Conservation (phyloP, 2,888 invertebrate species). For the Temnothorax ravouxi region DNA sequence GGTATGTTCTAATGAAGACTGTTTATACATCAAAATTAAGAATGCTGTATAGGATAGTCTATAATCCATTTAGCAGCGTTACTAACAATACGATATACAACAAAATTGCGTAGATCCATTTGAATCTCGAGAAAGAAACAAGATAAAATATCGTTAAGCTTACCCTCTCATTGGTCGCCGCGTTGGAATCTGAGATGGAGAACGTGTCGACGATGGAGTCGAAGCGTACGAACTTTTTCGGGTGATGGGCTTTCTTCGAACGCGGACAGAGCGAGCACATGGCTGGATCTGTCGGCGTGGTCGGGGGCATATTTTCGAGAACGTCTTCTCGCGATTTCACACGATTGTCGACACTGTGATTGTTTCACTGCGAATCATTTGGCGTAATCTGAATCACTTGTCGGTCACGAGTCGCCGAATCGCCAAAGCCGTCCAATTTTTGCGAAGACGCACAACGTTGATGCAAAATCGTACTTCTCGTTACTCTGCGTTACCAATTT, state of each 20-base stretch:
- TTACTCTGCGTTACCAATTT: not conserved
- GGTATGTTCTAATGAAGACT: not conserved
- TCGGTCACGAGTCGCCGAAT: conserved; percentile 11
- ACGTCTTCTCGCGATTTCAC: conserved; percentile 54
- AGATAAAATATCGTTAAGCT: conserved; percentile 66
- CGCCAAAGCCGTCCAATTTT: not conserved
- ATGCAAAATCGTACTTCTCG: not conserved
- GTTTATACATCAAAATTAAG: not conserved
- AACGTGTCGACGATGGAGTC: conserved; percentile 89
- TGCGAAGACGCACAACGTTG: not conserved
- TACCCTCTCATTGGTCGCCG: conserved; percentile 85
- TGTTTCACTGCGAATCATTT: conserved; percentile 34
- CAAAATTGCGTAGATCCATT: not conserved
- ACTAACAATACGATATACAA: not conserved
- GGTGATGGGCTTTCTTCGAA: conserved; percentile 86
- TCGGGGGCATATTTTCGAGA: conserved; percentile 87
- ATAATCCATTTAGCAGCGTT: not conserved
- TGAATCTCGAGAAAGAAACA: not conserved
- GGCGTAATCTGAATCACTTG: not conserved
- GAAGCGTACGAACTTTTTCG: conserved; percentile 89
- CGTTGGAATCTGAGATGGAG: conserved; percentile 88
- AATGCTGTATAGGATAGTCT: not conserved
- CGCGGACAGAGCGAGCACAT: conserved; percentile 89
- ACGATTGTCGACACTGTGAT: conserved; percentile 52
- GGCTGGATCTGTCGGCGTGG: conserved; percentile 85